Percentiles rank a stretch among this genome's conserved stretches.
Conservation (phyloP, 2,113 vertebrate genomes). For the Oxygymnocypris stewartii region DNA sequence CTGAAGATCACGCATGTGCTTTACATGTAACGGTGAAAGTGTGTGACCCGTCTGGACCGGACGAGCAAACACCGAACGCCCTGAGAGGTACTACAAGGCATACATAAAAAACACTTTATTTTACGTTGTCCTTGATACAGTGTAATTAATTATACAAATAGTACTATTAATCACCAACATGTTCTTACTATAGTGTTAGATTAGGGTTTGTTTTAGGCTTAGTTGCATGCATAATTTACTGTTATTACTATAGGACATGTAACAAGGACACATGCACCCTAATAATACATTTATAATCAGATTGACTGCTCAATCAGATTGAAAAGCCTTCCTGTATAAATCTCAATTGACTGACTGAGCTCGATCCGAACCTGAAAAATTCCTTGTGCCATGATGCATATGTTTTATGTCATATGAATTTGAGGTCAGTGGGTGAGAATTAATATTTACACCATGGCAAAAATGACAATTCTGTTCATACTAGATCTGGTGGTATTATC, state of each 20-base stretch:
- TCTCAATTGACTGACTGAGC: background rate
- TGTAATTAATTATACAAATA: background rate
- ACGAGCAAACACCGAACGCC: background rate
- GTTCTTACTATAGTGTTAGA: background rate
- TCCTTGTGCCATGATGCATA: background rate
- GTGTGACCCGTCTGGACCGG: constrained; percentile 36
- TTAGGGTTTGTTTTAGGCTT: background rate
- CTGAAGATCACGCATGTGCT: constrained; percentile 23
- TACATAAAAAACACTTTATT: background rate
- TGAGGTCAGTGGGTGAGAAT: too few relatives aligned
- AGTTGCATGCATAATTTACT: background rate
- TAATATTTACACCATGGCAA: background rate
- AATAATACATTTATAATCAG: background rate
- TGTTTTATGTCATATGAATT: background rate
- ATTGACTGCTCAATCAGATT: background rate
- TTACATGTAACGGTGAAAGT: constrained; percentile 30
- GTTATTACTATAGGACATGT: background rate
- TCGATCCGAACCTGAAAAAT: background rate
- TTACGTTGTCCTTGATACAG: background rate
- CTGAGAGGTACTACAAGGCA: background rate
- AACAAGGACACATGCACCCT: background rate
- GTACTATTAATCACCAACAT: background rate
- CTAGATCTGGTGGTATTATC: background rate
- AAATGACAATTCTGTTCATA: too few relatives aligned
- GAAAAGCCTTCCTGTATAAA: background rate